Evolutionary conservation across 2,797 vertebrate species (phyloP).

Genomic region (Craterocephalus amniculus): DNA sequence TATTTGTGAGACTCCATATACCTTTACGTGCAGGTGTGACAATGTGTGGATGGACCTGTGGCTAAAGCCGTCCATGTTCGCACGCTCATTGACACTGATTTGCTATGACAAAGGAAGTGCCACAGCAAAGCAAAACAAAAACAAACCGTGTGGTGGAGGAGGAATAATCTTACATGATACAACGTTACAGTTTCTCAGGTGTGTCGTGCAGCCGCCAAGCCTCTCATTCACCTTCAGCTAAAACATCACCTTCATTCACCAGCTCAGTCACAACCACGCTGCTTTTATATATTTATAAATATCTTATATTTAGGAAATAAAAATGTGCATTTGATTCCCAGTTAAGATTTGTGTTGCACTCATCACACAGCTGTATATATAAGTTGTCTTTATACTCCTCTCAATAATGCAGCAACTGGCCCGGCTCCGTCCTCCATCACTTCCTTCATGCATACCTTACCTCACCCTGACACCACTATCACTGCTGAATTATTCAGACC

Average conservation of each 20-base stretch:
- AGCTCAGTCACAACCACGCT: conserved; percentile 14
- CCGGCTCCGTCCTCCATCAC: conserved; percentile 50
- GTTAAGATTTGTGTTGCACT: conserved; percentile 15
- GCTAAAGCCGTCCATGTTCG: conserved; percentile 65
- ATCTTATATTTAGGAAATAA: conserved; percentile 53
- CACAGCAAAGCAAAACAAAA: conserved; percentile 70
- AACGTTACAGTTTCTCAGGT: conserved; percentile 59
- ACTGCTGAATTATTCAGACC: conserved; percentile 81
- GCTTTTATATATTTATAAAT: conserved; percentile 46
- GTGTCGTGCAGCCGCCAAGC: conserved; percentile 36
- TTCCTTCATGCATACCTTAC: conserved; percentile 56
- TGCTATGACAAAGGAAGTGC: conserved; percentile 73
- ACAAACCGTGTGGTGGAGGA: conserved; percentile 57
- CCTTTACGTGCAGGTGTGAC: conserved; percentile 18
- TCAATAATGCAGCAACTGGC: conserved; percentile 20
- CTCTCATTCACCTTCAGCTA: conserved; percentile 45
- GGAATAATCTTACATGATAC: conserved; percentile 60
- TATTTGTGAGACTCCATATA: not conserved
- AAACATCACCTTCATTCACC: conserved; percentile 23
- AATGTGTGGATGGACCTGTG: conserved; percentile 65
- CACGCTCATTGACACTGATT: conserved; percentile 67
- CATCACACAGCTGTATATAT: conserved; percentile 12
- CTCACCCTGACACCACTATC: conserved; percentile 52
- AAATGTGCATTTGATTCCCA: conserved; percentile 32
- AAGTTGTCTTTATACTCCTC: conserved; percentile 39